Base-by-base conservation (phyloP, 1,140 invertebrate species). In the Drosophila rhopaloa region DNA sequence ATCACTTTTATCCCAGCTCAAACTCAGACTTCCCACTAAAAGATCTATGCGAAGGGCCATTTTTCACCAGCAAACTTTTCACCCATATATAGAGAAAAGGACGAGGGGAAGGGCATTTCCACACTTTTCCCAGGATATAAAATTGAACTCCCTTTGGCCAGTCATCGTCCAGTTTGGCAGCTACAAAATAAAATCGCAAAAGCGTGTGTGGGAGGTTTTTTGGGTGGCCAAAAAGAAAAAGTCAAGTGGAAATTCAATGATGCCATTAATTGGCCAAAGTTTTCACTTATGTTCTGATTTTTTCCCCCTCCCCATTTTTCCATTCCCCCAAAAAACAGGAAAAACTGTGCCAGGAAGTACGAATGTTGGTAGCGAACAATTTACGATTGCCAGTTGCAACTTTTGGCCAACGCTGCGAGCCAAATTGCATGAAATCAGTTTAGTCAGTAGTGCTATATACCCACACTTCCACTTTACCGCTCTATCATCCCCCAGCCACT, bases 181-280 rank as follows among this genome's bases (percentile, higher is more conserved):
- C 83, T 83, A 71, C 67, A 71, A 70, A 55, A 71, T 71, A 70
- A 71, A 71, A 57, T 40, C 24, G 14, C 11, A 56, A 70, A 55
- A 57, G 6, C n/a, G 9, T 65, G 60, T 68, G 32, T 48, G 35
- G 24, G 32, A 9, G 13, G 61, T 7, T 32, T 35, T 51, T 51
- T 51, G 24, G 48, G 29, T 4, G 24, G 50, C 27, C 35, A 68
- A 57, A 71, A 58, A 71, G 61, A 88, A 89, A 89, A 89, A 89
- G 80, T 89, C 77, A 89, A 85, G 85, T 83, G 85, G 85, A 90
- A 91, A 91, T 81, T 91, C 84, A 91, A 89, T 91, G 88, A 91
- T 91, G 88, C 89, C 89, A 91, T 91, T 91, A 91, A 91, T 91
- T 91, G 89, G 89, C 89, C 89, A 91, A 91, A 89, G 83, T 86